Percentiles rank a stretch among this genome's conserved stretches.
Evolutionary conservation across 2,888 invertebrate species (phyloP).

Genomic region (Incurvaria masculella): DNA sequence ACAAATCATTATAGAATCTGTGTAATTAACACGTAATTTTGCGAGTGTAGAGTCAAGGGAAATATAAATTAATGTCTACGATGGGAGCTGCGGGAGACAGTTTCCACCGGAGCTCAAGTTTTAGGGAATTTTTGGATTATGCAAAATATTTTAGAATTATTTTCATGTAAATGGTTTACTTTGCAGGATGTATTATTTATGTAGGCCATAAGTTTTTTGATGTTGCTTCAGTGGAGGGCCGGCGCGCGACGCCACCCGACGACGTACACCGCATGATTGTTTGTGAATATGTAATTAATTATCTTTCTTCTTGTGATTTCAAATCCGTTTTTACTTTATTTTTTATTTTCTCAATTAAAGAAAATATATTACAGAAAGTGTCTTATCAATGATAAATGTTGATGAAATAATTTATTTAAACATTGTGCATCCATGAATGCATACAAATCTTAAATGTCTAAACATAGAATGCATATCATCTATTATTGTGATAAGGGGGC

Average conservation of each 20-base stretch:
- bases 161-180: background rate
- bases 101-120: background rate
- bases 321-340: constrained; percentile 56
- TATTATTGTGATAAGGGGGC: too few relatives aligned
- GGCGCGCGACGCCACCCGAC: background rate
- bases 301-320: constrained; percentile 51
- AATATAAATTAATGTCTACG: background rate
- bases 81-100: background rate
- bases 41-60: background rate
- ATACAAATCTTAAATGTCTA: too few relatives aligned
- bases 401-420: too few relatives aligned
- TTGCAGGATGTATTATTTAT: constrained; percentile 46
- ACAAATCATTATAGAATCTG: background rate
- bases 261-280: constrained; percentile 24
- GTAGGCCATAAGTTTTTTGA: constrained; percentile 37
- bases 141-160: background rate
- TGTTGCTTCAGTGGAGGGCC: background rate
- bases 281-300: constrained; percentile 54
- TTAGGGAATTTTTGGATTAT: background rate
- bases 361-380: constrained; percentile 48
- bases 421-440: too few relatives aligned
- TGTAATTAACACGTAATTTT: background rate
- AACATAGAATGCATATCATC: too few relatives aligned
- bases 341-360: constrained; percentile 58
- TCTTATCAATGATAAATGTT: too few relatives aligned